These are phyloP conservation scores for Dasypolia templi DNA, from an alignment of 2,888 invertebrate genomes.

Conservation along the genomic window DNA sequence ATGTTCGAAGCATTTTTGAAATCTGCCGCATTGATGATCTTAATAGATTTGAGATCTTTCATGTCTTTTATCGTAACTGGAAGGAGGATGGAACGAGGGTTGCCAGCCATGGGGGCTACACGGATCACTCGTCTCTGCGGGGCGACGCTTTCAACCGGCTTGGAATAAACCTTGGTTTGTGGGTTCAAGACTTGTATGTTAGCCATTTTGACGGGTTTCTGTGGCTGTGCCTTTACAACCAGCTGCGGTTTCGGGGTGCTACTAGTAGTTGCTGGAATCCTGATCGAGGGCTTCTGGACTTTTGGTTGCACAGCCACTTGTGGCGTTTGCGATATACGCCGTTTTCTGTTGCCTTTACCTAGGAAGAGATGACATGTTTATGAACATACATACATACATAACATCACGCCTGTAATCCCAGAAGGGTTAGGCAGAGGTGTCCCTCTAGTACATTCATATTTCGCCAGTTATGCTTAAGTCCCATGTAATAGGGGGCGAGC, in stretches of 20 bases:
- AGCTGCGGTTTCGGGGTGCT: conserved; percentile 82
- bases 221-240: conserved; percentile 86
- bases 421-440: no score
- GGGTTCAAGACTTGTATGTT: conserved; percentile 86
- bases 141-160: conserved; percentile 85
- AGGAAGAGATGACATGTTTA: conserved; percentile 28
- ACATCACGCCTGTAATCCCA: no score
- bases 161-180: conserved; percentile 86
- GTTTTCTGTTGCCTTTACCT: conserved; percentile 86
- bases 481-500: no score
- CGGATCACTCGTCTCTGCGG: conserved; percentile 85
- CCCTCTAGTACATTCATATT: no score
- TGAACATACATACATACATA: no score
- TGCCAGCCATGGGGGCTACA: conserved; percentile 87
- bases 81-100: conserved; percentile 92
- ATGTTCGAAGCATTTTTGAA: conserved; percentile 90
- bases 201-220: conserved; percentile 84
- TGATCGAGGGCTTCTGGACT: conserved; percentile 84
- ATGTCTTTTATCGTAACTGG: conserved; percentile 93
- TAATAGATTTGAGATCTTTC: conserved; percentile 93
- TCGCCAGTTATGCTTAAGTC: no score
- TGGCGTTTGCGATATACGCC: conserved; percentile 85
- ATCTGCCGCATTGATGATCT: conserved; percentile 93
- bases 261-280: conserved; percentile 73
- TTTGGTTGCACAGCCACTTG: conserved; percentile 84